Conservation (phyloP, 2,797 vertebrate genomes). For the Crenuchus spilurus region DNA sequence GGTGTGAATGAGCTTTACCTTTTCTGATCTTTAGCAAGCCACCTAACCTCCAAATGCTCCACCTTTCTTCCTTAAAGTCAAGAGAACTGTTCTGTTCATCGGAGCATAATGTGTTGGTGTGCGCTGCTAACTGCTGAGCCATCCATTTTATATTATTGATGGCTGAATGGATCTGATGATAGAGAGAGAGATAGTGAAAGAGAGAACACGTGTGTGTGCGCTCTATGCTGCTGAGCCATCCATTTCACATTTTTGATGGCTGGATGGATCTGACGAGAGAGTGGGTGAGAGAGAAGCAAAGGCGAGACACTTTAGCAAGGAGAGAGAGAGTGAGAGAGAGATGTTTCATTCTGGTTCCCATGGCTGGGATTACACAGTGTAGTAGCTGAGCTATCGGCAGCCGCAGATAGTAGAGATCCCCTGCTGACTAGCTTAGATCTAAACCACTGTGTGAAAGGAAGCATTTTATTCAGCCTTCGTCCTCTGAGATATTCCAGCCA, state of each 20-base stretch:
- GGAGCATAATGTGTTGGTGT: neutral
- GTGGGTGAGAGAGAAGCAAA: neutral
- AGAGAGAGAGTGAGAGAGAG: neutral
- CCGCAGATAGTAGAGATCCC: neutral
- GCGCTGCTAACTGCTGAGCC: neutral
- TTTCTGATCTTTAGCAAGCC: too few relatives aligned
- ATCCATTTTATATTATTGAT: neutral
- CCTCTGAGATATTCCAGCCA: neutral
- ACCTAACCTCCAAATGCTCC: too few relatives aligned
- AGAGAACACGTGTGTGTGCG: neutral
- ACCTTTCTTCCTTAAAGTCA: too few relatives aligned
- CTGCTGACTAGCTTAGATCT: conserved; percentile 9
- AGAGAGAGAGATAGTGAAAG: neutral
- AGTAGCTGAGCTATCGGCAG: neutral
- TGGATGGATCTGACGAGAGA: neutral
- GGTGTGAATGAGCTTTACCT: too few relatives aligned
- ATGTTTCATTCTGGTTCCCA: conserved; percentile 6
- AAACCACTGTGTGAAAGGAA: conserved; percentile 13
- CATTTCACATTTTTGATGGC: neutral
- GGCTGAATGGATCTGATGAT: neutral
- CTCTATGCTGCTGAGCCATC: neutral
- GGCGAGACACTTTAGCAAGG: too few relatives aligned
- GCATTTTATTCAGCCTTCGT: neutral
- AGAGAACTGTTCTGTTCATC: neutral
- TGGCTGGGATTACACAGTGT: neutral